These are phyloP conservation scores for Schizotus pectinicornis DNA, from an alignment of 2,888 invertebrate species.

Conservation along the genomic window DNA sequence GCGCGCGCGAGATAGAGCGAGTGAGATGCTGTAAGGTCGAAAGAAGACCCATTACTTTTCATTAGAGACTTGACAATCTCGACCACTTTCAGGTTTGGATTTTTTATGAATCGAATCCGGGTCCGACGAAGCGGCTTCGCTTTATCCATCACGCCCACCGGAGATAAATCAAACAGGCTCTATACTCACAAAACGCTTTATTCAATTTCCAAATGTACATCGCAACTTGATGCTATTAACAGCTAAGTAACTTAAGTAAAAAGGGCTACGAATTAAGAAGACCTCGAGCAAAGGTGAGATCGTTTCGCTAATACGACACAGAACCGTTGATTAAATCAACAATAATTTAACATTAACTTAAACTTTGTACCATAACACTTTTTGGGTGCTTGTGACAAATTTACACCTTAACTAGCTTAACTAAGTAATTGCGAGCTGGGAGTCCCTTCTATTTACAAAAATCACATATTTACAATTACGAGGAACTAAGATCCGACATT, in stretches of 20 bases:
- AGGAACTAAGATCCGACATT: constrained; percentile 13
- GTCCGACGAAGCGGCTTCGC: constrained; percentile 12
- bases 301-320: background rate
- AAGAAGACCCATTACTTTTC: constrained; percentile 48
- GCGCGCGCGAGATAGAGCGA: constrained; percentile 23
- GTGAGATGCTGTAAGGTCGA: constrained; percentile 35
- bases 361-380: constrained; percentile 23
- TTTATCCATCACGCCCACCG: too few relatives aligned
- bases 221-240: constrained; percentile 5
- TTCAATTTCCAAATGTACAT: constrained; percentile 21
- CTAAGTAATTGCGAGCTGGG: constrained; percentile 31
- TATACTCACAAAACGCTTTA: constrained; percentile 18
- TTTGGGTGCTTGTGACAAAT: constrained; percentile 13
- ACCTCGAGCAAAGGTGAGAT: background rate
- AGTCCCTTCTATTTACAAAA: constrained; percentile 31
- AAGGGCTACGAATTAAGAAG: background rate
- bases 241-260: constrained; percentile 1
- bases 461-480: constrained; percentile 13
- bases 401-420: constrained; percentile 13
- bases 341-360: constrained; percentile 16
- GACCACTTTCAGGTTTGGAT: constrained; percentile 30
- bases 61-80: constrained; percentile 45
- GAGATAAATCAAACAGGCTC: background rate
- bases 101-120: constrained; percentile 31
- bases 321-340: background rate